Base-by-base conservation (phyloP, 2,888 invertebrate genomes). In the Phortica magna region DNA sequence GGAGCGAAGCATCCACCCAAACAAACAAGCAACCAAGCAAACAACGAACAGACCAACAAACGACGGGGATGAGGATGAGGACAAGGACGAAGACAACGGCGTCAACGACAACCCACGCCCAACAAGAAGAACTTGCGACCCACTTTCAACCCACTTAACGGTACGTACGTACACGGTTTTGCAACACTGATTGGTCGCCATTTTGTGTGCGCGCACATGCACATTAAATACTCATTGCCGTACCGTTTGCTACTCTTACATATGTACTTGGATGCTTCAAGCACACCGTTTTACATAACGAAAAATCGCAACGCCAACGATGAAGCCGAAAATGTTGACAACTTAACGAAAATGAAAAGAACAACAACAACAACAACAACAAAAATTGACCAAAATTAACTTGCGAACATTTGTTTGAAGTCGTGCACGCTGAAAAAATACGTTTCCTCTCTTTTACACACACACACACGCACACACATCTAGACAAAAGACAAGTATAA, bases 111-210 rank as follows among this genome's bases (percentile, higher is more conserved):
- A 14, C 10, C 9, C 9, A 9, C 48, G 48, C 9, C 48, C 48
- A 48, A 48, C 9, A 48, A 12, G 48, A 48, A 31, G 31, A 31
- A 31, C 31, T 31, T 31, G 48, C 48, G 48, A 48, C 9, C 48
- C 48, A 48, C 9, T 48, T 9, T 48, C 9, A 48, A 6, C 9
- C 48, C 48, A 31, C 59, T 14, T n/a, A 19, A 59, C 17, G n/a
- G n/a, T 17, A 12, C 59, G n/a, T 9, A 1, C 12, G 42, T 17
- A 67, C 67, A 67, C 55, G 55, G 31, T 57, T 74, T 74, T 61
- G 48, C 65, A 67, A 74, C 65, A 74, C 67, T 74, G 68, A 67
- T 75, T 68, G 74, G 74, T 67, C 67, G 68, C 68, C 43, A 57
- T 75, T 75, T 75, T 75, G 68, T 68, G 43, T 48, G 57, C 31